A percentile compares a stretch with the other conserved stretches of the same genome.
phyloP scores from a whole-genome alignment of 1,140 invertebrate species.

The Thaumetopoea pityocampa region DNA sequence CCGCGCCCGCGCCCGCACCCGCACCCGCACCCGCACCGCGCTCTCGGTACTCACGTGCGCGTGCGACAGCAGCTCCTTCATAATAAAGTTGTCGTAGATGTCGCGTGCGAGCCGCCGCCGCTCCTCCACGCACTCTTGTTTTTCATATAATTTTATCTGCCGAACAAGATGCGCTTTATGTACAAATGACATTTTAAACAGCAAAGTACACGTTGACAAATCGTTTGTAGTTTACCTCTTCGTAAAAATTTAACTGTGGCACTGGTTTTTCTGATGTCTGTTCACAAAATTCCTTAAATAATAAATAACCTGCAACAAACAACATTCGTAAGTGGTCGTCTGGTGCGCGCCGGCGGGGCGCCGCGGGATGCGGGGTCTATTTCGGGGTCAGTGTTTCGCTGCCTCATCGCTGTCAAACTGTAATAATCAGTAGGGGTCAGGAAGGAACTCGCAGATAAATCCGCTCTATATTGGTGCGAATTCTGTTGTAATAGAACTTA shows the following conservation, averaged over 20 bases:
- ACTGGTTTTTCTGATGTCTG: constrained; percentile 96
- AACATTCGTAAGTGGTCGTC: constrained; percentile 17
- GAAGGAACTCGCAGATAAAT: too few relatives aligned
- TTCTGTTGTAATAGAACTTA: too few relatives aligned
- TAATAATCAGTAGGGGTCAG: too few relatives aligned
- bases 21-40: too few relatives aligned
- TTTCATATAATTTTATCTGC: constrained; percentile 99
- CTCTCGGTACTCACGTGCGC: constrained; percentile 97
- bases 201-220: constrained; percentile 5
- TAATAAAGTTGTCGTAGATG: constrained; percentile 99
- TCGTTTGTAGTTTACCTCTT: constrained; percentile 87
- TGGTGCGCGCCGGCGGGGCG: too few relatives aligned
- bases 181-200: background rate
- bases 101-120: constrained; percentile 95
- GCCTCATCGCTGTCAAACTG: too few relatives aligned
- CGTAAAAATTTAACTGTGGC: constrained; percentile 99
- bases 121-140: constrained; percentile 97
- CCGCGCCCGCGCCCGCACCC: too few relatives aligned
- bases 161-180: constrained; percentile 32
- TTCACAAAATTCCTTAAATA: constrained; percentile 99
- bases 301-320: constrained; percentile 92
- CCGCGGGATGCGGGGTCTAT: too few relatives aligned
- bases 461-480: too few relatives aligned
- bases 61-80: constrained; percentile 99
- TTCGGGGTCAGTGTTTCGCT: too few relatives aligned